Evolutionary conservation across 1,140 invertebrate species (phyloP).

Genomic region (Vanessa atalanta): DNA sequence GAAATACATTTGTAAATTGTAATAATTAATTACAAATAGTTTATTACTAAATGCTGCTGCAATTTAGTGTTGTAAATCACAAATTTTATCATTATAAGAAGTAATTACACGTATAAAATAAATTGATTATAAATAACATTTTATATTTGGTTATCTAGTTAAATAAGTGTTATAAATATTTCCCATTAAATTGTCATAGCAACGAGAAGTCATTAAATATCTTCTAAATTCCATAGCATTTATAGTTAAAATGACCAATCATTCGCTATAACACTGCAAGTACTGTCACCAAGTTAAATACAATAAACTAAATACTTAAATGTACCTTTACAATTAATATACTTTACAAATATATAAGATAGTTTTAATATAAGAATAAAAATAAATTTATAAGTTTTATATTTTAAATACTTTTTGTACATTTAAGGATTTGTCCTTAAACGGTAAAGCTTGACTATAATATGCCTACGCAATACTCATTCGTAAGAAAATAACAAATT

Average conservation of each 20-base stretch:
- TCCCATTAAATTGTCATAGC: constrained; percentile 40
- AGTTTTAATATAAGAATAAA: neutral
- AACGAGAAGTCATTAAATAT: constrained; percentile 44
- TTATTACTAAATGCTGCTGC: no score
- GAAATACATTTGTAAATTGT: no score
- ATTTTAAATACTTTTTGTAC: neutral
- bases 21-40: no score
- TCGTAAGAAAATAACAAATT: constrained; percentile 29
- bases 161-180: constrained; percentile 32
- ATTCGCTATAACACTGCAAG: constrained; percentile 59
- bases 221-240: constrained; percentile 25
- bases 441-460: constrained; percentile 6
- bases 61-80: no score
- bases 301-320: constrained; percentile 13
- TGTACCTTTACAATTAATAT: neutral
- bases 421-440: constrained; percentile 1
- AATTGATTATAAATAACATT: neutral
- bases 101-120: neutral
- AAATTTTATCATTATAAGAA: neutral
- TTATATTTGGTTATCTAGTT: constrained; percentile 22
- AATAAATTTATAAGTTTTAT: neutral
- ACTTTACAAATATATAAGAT: neutral
- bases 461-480: constrained; percentile 26
- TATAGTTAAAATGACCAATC: constrained; percentile 60
- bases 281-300: constrained; percentile 24